phyloP scores from a whole-genome alignment of 2,888 invertebrate species.

The Aphidius colemani region DNA sequence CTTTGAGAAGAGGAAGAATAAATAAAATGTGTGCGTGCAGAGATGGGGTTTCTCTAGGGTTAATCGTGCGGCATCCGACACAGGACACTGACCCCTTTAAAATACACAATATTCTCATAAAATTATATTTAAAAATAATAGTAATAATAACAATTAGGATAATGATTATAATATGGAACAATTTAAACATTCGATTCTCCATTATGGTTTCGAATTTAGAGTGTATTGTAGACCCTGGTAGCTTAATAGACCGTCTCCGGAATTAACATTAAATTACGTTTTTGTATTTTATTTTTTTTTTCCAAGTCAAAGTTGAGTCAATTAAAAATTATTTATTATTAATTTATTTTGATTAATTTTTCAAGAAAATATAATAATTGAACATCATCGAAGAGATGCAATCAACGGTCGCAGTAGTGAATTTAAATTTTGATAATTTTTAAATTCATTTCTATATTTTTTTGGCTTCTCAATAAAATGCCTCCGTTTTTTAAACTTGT shows the following conservation, averaged over 20 bases:
- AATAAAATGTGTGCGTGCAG: constrained; percentile 24
- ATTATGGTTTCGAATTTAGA: constrained; percentile 56
- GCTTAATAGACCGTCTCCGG: constrained; percentile 39
- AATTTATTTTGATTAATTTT: too few relatives aligned
- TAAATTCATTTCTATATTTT: background rate
- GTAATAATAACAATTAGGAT: constrained; percentile 7
- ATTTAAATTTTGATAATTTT: constrained; percentile 20
- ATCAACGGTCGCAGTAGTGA: constrained; percentile 20
- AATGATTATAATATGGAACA: constrained; percentile 13
- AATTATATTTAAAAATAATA: background rate
- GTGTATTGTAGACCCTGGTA: constrained; percentile 50
- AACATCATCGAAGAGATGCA: constrained; percentile 11
- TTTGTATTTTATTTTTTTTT: constrained; percentile 18
- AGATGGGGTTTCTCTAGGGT: constrained; percentile 35
- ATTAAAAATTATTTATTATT: too few relatives aligned
- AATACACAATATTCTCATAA: constrained; percentile 29
- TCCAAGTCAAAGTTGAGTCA: constrained; percentile 1
- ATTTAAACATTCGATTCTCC: constrained; percentile 23
- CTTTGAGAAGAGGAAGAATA: constrained; percentile 26
- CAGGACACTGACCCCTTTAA: constrained; percentile 37
- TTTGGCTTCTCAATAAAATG: constrained; percentile 59
- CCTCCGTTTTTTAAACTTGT: constrained; percentile 51
- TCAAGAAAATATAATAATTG: too few relatives aligned
- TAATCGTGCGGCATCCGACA: constrained; percentile 30
- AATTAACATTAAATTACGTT: constrained; percentile 31